These are phyloP conservation scores for Ophioninae sp. DNA, from an alignment of 2,888 invertebrate species.

Conservation along the genomic window DNA sequence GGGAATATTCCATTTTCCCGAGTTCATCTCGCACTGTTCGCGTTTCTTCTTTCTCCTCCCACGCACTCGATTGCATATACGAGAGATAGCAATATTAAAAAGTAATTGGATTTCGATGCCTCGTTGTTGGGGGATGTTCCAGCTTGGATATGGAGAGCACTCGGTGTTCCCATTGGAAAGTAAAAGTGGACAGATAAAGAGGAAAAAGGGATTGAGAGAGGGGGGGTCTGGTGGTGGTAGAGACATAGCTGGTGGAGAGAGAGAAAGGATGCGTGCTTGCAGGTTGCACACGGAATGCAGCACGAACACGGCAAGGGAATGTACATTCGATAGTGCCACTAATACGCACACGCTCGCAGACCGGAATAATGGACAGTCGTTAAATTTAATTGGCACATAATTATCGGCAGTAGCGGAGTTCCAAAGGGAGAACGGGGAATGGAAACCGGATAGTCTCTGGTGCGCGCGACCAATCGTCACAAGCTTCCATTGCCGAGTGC, in stretches of 20 bases:
- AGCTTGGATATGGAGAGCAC: slow-evolving; percentile 17
- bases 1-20: slow-evolving; percentile 26
- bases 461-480: slow-evolving; percentile 68
- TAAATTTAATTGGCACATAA: slow-evolving; percentile 79
- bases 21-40: slow-evolving; percentile 11
- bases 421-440: slow-evolving; percentile 18
- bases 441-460: slow-evolving; percentile 52
- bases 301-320: too few relatives aligned
- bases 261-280: slow-evolving; percentile 50
- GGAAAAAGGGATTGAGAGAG: slow-evolving; percentile 6
- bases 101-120: slow-evolving; percentile 77
- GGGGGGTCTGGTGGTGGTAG: too few relatives aligned
- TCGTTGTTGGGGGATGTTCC: slow-evolving; percentile 61
- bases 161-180: slow-evolving; percentile 47
- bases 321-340: slow-evolving; percentile 51
- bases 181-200: slow-evolving; percentile 30
- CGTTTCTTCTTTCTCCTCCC: slow-evolving; percentile 30
- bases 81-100: slow-evolving; percentile 73
- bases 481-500: slow-evolving; percentile 66
- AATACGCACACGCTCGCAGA: slow-evolving; percentile 66
- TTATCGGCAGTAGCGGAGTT: slow-evolving; percentile 69
- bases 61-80: slow-evolving; percentile 68
- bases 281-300: slow-evolving; percentile 13
- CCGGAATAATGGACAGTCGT: slow-evolving; percentile 77
- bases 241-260: slow-evolving; percentile 31